These are phyloP conservation scores for Hylia prasina DNA, from an alignment of 2,113 vertebrate species.

Conservation along the genomic window DNA sequence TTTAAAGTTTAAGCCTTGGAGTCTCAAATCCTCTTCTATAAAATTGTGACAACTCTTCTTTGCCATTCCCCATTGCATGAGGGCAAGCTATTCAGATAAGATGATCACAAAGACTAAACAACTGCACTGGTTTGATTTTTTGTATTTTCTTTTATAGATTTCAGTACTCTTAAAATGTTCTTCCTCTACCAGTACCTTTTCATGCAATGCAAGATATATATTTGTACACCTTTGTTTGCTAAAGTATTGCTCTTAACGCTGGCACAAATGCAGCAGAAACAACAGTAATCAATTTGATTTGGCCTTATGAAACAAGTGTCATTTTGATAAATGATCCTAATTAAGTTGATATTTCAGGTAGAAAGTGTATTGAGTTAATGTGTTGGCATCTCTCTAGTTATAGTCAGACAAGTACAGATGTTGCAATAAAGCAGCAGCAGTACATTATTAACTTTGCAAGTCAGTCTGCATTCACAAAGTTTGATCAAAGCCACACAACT, in stretches of 20 bases:
- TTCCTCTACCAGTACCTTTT: not conserved
- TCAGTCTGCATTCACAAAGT: not conserved
- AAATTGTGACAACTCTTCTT: not conserved
- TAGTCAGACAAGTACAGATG: constrained; percentile 64
- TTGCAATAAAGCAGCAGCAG: constrained; percentile 13
- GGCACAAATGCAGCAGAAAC: constrained; percentile 37
- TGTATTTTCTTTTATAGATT: not conserved
- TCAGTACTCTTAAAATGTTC: not conserved
- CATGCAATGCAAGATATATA: not conserved
- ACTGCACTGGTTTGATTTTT: not conserved
- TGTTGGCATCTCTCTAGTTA: constrained; percentile 23
- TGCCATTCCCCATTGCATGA: not conserved
- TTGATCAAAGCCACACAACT: constrained; percentile 48
- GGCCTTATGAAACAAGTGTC: constrained; percentile 69
- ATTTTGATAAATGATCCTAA: constrained; percentile 78
- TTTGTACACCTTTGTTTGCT: constrained; percentile 29
- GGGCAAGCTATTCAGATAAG: not conserved
- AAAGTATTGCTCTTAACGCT: constrained; percentile 40
- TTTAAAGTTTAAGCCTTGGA: not conserved
- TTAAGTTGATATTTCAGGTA: constrained; percentile 73
- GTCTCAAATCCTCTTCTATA: not conserved
- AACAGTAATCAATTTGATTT: constrained; percentile 72
- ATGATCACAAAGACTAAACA: not conserved
- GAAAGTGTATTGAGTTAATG: constrained; percentile 67
- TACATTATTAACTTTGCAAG: constrained; percentile 48